Conservation (phyloP, 2,797 vertebrate species). For the Scolopax rusticola region DNA sequence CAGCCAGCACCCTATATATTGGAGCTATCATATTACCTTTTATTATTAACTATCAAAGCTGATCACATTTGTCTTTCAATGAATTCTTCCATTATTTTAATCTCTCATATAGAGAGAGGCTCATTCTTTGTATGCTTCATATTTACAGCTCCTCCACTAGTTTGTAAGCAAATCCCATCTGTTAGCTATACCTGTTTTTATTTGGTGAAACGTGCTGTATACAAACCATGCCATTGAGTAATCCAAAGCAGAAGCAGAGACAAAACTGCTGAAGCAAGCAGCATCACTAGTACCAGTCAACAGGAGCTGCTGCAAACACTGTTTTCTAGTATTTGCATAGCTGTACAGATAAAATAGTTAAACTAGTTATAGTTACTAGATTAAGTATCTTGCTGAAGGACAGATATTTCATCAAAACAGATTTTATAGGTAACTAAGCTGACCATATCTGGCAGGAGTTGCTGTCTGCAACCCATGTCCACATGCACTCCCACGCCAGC, state of each 20-base stretch:
- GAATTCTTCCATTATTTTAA: not conserved
- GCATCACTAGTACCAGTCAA: not conserved
- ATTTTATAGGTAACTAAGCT: not conserved
- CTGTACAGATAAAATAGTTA: not conserved
- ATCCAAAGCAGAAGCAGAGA: too few relatives aligned
- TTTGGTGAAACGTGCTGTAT: not conserved
- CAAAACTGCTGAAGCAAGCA: not conserved
- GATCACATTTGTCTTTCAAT: not conserved
- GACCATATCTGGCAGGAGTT: rapidly evolving
- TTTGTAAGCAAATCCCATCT: not conserved
- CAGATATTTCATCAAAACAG: not conserved
- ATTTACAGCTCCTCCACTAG: not conserved
- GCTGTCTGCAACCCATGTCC: not conserved
- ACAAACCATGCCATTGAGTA: too few relatives aligned
- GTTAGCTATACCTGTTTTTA: not conserved
- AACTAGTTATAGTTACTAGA: not conserved
- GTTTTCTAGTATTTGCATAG: not conserved
- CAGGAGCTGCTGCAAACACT: not conserved
- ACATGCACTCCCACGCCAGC: not conserved
- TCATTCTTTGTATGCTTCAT: not conserved
- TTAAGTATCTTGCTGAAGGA: not conserved
- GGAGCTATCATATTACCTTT: not conserved
- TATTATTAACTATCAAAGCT: not conserved
- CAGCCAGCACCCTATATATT: not conserved
- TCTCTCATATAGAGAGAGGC: not conserved